Evolutionary conservation across 2,113 vertebrate genomes (phyloP).

Genomic region (Dicrurus megarhynchus): DNA sequence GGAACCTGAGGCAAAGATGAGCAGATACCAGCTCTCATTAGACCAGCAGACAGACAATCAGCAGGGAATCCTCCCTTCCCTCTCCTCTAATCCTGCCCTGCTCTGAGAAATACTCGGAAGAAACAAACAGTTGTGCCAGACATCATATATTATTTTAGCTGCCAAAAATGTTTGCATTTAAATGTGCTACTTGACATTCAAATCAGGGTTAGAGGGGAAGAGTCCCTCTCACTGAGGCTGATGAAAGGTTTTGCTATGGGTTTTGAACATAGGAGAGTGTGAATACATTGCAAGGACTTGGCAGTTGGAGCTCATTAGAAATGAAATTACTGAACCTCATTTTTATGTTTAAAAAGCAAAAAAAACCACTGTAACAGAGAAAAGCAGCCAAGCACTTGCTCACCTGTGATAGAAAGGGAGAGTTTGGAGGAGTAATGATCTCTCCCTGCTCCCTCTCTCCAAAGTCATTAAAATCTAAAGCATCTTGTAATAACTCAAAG

Average conservation of each 20-base stretch:
- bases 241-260: constrained; percentile 27
- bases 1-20: neutral
- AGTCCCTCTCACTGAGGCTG: neutral
- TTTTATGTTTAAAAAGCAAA: constrained; percentile 1
- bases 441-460: neutral
- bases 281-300: constrained; percentile 17
- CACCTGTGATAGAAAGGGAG: constrained; percentile 1
- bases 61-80: neutral
- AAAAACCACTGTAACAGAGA: neutral
- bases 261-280: neutral
- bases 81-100: neutral
- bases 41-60: neutral
- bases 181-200: constrained; percentile 62
- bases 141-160: constrained; percentile 34
- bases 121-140: constrained; percentile 21
- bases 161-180: constrained; percentile 51
- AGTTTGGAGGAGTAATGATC: neutral
- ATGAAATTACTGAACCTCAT: constrained; percentile 6
- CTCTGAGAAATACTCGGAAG: neutral
- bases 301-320: constrained; percentile 41
- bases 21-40: neutral
- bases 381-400: neutral
- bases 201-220: constrained; percentile 40
- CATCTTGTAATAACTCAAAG: neutral
- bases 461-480: neutral